phyloP scores from a whole-genome alignment of 2,113 vertebrate genomes.

The Psettodes erumei region DNA sequence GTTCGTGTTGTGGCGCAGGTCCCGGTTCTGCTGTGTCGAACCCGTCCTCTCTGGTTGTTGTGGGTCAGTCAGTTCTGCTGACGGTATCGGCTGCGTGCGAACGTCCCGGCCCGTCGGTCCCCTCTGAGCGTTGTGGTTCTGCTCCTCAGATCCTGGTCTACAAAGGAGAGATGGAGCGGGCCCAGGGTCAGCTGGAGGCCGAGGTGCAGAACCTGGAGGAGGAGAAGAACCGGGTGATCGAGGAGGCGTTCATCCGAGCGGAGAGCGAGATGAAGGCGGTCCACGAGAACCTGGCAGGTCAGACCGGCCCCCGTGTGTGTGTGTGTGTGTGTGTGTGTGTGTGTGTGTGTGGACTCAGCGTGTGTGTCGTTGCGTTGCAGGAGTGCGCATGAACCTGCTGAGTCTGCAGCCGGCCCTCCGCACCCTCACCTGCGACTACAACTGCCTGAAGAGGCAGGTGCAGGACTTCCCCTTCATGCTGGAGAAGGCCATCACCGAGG shows the following conservation, averaged over 20 bases:
- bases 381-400: slow-evolving; percentile 92
- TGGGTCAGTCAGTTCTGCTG: neutral
- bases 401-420: slow-evolving; percentile 93
- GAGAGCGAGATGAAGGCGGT: slow-evolving; percentile 97
- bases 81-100: too few relatives aligned
- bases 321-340: neutral
- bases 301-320: slow-evolving; percentile 13
- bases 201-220: slow-evolving; percentile 95
- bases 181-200: slow-evolving; percentile 90
- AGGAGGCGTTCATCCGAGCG: slow-evolving; percentile 92
- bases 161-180: slow-evolving; percentile 89
- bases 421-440: slow-evolving; percentile 94
- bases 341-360: neutral
- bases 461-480: slow-evolving; percentile 93
- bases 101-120: too few relatives aligned
- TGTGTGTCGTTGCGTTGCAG: slow-evolving; percentile 71
- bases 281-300: slow-evolving; percentile 96
- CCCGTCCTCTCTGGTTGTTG: too few relatives aligned
- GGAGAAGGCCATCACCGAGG: slow-evolving; percentile 87
- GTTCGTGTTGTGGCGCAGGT: too few relatives aligned
- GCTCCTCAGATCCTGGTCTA: slow-evolving; percentile 87
- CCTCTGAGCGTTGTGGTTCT: neutral
- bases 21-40: too few relatives aligned
- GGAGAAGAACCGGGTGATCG: slow-evolving; percentile 93
- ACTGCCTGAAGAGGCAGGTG: slow-evolving; percentile 93